A percentile compares a stretch with the other conserved stretches of the same genome.
Evolutionary conservation across 2,113 vertebrate species (phyloP).

Genomic region (Podilymbus podiceps): DNA sequence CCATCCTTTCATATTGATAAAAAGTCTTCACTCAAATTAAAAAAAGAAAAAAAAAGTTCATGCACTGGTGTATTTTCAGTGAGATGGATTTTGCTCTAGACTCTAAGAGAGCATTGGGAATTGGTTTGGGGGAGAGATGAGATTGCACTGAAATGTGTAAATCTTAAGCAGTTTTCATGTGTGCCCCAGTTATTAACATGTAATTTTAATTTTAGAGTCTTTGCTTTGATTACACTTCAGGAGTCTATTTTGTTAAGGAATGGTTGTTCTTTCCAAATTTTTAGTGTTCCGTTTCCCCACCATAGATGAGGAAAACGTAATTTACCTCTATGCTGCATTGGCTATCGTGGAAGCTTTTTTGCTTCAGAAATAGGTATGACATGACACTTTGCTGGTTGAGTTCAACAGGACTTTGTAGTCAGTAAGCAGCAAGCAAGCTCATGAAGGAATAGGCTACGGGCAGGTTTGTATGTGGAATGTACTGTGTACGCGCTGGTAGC

Average conservation of each 20-base stretch:
- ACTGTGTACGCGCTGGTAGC: background rate
- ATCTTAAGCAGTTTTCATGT: background rate
- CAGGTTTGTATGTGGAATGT: background rate
- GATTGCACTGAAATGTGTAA: background rate
- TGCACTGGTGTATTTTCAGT: background rate
- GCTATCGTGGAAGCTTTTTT: background rate
- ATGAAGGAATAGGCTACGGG: background rate
- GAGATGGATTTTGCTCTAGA: background rate
- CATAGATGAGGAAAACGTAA: background rate
- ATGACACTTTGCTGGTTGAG: background rate
- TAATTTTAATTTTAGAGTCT: too few relatives aligned
- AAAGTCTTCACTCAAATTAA: constrained; percentile 20
- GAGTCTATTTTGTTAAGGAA: background rate
- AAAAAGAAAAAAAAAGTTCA: constrained; percentile 5
- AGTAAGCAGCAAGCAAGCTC: background rate
- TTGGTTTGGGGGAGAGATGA: background rate
- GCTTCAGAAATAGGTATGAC: background rate
- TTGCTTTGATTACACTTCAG: background rate
- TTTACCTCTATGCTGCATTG: background rate
- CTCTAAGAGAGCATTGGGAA: background rate
- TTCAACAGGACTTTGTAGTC: background rate
- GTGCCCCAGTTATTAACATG: background rate
- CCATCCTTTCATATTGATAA: constrained; percentile 66
- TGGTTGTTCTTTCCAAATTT: background rate
- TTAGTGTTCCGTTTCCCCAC: background rate